A percentile compares a stretch with the other conserved stretches of the same genome.
Conservation (phyloP, 2,888 invertebrate species). For the Flexamia atlantica region DNA sequence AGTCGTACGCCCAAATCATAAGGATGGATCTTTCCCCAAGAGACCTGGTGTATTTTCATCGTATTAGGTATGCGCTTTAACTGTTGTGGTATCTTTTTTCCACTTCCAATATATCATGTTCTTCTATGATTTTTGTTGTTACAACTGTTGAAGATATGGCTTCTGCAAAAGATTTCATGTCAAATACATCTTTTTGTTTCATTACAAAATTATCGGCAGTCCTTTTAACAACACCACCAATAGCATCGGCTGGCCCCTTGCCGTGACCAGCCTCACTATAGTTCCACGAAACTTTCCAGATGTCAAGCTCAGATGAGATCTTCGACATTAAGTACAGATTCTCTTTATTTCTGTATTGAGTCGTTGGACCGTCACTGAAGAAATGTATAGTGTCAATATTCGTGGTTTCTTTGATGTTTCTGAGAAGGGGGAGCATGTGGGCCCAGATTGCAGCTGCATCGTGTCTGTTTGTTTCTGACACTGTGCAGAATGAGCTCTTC, state of each 20-base stretch:
- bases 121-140: too few relatives aligned
- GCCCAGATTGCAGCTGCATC: constrained; percentile 37
- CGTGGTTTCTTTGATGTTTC: background rate
- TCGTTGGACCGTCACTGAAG: background rate
- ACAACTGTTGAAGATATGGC: background rate
- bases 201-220: constrained; percentile 1
- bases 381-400: background rate
- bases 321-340: constrained; percentile 13
- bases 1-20: too few relatives aligned
- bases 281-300: constrained; percentile 31
- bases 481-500: background rate
- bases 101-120: too few relatives aligned
- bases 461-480: background rate
- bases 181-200: constrained; percentile 15
- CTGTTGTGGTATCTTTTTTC: too few relatives aligned
- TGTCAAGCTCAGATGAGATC: background rate
- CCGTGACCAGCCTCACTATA: constrained; percentile 21
- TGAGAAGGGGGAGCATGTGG: constrained; percentile 3
- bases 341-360: constrained; percentile 29
- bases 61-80: too few relatives aligned
- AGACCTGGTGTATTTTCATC: too few relatives aligned
- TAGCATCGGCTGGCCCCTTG: constrained; percentile 13
- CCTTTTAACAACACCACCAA: constrained; percentile 18
- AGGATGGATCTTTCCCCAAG: too few relatives aligned
- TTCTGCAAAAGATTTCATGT: background rate